phyloP scores from a whole-genome alignment of 2,113 vertebrate species.

The Reinhardtius hippoglossoides region DNA sequence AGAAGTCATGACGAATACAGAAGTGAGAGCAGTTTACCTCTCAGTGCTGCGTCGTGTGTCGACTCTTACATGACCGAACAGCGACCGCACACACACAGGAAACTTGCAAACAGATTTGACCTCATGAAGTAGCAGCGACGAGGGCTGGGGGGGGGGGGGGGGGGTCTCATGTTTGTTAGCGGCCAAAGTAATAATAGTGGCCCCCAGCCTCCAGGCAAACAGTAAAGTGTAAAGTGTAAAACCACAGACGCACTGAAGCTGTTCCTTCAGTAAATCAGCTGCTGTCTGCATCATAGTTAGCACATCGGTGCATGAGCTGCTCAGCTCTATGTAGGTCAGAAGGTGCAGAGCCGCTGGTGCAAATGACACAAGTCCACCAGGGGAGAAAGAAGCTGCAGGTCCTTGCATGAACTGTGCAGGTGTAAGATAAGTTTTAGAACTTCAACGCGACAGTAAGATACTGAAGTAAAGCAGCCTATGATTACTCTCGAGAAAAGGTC shows the following conservation, averaged over 20 bases:
- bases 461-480: too few relatives aligned
- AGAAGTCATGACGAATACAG: conserved; percentile 30
- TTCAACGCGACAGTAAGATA: neutral
- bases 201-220: neutral
- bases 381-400: conserved; percentile 14
- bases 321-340: conserved; percentile 63
- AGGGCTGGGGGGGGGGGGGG: too few relatives aligned
- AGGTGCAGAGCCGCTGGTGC: conserved; percentile 52
- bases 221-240: conserved; percentile 13
- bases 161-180: conserved; percentile 2
- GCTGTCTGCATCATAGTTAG: conserved; percentile 20
- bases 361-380: conserved; percentile 43
- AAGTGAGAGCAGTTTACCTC: conserved; percentile 33
- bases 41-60: neutral
- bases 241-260: conserved; percentile 23
- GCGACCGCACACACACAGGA: conserved; percentile 31
- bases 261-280: neutral
- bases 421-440: neutral
- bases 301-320: conserved; percentile 16
- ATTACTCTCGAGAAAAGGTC: neutral
- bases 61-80: too few relatives aligned
- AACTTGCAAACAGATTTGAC: conserved; percentile 44
- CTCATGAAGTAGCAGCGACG: neutral
- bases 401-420: neutral
- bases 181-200: neutral